Evolutionary conservation across 2,113 vertebrate species (phyloP).

Genomic region (Phylloscopus trochilus): DNA sequence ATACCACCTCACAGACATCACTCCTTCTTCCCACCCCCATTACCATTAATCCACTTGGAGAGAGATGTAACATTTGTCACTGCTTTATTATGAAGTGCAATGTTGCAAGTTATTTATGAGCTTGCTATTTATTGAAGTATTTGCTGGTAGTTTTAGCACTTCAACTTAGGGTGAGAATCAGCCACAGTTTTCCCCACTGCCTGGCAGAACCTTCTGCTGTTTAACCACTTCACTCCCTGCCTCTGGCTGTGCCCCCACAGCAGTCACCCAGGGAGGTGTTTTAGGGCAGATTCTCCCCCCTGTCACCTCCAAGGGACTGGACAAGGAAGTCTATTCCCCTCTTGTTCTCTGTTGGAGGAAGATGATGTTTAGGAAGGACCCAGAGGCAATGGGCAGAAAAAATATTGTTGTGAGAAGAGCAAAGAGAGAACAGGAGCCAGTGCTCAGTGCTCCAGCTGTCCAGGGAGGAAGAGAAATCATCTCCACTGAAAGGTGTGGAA

Average conservation of each 20-base stretch:
- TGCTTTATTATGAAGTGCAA: conserved; percentile 64
- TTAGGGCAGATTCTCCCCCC: neutral
- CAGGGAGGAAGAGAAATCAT: neutral
- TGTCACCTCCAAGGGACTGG: neutral
- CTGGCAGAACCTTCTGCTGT: neutral
- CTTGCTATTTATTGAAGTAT: conserved; percentile 72
- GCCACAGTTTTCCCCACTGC: neutral
- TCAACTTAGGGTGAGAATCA: conserved; percentile 14
- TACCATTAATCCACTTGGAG: conserved; percentile 63
- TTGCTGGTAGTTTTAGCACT: conserved; percentile 52
- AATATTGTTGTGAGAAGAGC: neutral
- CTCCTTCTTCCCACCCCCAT: conserved; percentile 48
- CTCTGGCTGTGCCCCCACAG: neutral
- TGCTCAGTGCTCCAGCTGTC: neutral
- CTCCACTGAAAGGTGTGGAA: neutral
- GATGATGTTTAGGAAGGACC: neutral
- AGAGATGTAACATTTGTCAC: conserved; percentile 72
- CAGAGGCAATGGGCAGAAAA: rapidly evolving
- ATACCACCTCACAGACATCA: conserved; percentile 61
- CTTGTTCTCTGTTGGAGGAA: neutral
- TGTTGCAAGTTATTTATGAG: conserved; percentile 66
- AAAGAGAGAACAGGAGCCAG: neutral
- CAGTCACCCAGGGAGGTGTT: neutral
- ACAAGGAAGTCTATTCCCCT: neutral
- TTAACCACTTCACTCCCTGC: neutral